These are phyloP conservation scores for Eubasilissa splendida DNA, from an alignment of 2,888 invertebrate species.

Conservation along the genomic window DNA sequence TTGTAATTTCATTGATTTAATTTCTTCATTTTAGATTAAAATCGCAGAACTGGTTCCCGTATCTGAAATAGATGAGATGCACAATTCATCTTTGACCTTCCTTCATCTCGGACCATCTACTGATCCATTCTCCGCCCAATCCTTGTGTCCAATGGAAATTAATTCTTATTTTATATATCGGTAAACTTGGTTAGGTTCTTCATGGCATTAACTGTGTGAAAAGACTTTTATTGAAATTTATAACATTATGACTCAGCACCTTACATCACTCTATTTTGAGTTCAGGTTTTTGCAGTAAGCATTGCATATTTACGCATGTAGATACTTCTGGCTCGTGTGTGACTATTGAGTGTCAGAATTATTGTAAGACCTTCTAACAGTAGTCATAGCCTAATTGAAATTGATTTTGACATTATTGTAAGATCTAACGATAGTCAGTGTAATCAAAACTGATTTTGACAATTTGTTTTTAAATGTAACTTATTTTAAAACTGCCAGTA, in stretches of 20 bases:
- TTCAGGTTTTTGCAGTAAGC: too few species aligned
- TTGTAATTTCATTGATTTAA: conserved; percentile 23
- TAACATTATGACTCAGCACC: neutral
- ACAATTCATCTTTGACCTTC: conserved; percentile 72
- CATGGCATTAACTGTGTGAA: neutral
- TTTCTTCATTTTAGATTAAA: conserved; percentile 66
- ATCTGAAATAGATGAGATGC: conserved; percentile 63
- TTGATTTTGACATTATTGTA: too few species aligned
- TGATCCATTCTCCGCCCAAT: conserved; percentile 45
- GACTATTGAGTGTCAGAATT: too few species aligned
- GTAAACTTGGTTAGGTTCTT: conserved; percentile 32
- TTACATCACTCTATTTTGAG: too few species aligned
- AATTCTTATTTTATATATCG: conserved; percentile 54
- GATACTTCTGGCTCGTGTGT: too few species aligned
- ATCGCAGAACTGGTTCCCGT: conserved; percentile 69
- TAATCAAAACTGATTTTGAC: too few species aligned
- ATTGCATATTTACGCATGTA: too few species aligned
- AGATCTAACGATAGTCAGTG: too few species aligned
- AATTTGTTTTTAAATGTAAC: too few species aligned
- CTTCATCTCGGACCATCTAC: conserved; percentile 62
- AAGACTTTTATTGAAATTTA: neutral
- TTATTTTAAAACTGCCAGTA: too few species aligned
- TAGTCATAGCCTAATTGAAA: too few species aligned
- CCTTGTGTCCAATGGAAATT: conserved; percentile 56
- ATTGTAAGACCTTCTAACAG: too few species aligned